These are phyloP conservation scores for Theocolax elegans DNA, from an alignment of 1,140 invertebrate genomes.

Conservation along the genomic window DNA sequence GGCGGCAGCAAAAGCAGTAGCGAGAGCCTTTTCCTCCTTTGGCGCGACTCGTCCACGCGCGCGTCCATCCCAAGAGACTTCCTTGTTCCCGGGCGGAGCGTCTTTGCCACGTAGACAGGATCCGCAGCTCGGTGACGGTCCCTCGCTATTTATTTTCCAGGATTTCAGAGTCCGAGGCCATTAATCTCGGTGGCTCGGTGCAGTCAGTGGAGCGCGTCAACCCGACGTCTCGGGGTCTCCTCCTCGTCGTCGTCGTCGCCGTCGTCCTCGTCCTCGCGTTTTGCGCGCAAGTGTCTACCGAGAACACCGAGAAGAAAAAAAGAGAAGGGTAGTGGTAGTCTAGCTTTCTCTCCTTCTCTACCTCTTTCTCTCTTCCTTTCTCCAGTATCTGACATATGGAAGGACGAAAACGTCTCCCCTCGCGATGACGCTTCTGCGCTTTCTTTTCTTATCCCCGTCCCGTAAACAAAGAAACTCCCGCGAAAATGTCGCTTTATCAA, in stretches of 20 bases:
- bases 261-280: background rate
- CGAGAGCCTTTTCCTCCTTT: no score
- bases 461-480: conserved; percentile 19
- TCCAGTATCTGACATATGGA: conserved; percentile 5
- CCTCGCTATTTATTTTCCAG: conserved; percentile 66
- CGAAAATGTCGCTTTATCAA: conserved; percentile 30
- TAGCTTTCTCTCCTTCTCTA: no score
- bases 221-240: conserved; percentile 62
- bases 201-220: conserved; percentile 64
- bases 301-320: no score
- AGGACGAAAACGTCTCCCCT: background rate
- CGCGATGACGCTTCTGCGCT: background rate
- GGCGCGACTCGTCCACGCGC: no score
- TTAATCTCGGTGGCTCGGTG: conserved; percentile 57
- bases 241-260: conserved; percentile 37
- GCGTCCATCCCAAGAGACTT: no score
- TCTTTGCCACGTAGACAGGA: background rate
- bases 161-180: conserved; percentile 67
- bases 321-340: no score
- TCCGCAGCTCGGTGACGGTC: background rate
- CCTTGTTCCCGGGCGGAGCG: conserved; percentile 10
- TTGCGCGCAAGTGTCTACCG: background rate
- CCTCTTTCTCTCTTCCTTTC: no score
- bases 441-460: background rate
- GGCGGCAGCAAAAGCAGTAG: no score